Percentiles rank a stretch among this genome's conserved stretches.
Conservation (phyloP, 2,797 vertebrate genomes). For the Tapirus indicus region DNA sequence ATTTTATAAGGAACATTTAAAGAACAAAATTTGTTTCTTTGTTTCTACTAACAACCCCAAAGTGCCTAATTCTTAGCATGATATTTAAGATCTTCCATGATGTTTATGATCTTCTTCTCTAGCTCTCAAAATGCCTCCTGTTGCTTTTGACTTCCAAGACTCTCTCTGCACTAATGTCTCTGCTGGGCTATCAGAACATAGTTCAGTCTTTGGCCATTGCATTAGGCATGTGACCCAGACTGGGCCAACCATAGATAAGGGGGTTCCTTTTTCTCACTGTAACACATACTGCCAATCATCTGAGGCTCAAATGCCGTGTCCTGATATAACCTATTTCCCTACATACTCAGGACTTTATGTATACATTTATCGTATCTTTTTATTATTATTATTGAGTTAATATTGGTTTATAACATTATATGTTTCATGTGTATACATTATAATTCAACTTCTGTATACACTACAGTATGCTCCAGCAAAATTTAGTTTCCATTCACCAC, state of each 20-base stretch:
- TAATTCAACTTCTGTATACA: too few species aligned
- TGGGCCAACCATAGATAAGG: not conserved
- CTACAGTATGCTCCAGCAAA: too few species aligned
- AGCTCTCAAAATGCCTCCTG: not conserved
- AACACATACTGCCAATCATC: not conserved
- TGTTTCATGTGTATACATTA: too few species aligned
- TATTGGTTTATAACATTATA: too few species aligned
- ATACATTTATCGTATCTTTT: not conserved
- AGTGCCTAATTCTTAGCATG: not conserved
- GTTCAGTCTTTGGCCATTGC: not conserved
- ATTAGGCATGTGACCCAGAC: not conserved
- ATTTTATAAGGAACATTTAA: conserved; percentile 2
- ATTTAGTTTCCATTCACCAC: too few species aligned
- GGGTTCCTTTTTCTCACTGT: not conserved
- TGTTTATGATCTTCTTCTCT: not conserved
- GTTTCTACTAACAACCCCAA: not conserved
- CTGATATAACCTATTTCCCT: not conserved
- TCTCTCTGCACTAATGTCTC: not conserved
- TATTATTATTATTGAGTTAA: not conserved
- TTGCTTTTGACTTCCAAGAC: not conserved
- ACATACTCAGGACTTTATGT: not conserved
- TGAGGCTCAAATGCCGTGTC: not conserved
- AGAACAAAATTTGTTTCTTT: not conserved
- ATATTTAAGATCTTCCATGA: not conserved
- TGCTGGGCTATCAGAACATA: not conserved